Evolutionary conservation across 2,113 vertebrate species (phyloP).

Genomic region (Albula glossodonta): DNA sequence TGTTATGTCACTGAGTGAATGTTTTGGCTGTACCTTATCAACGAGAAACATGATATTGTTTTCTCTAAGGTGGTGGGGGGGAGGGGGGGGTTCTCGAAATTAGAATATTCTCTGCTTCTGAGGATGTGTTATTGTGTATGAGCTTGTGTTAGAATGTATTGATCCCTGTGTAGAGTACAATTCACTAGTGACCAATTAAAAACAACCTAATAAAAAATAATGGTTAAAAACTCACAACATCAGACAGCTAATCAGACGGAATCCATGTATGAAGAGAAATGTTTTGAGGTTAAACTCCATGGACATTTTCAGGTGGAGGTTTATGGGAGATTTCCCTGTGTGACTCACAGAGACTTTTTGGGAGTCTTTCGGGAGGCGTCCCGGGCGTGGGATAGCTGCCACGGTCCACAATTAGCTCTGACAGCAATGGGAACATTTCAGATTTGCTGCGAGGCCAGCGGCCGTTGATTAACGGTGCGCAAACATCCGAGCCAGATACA

Average conservation of each 20-base stretch:
- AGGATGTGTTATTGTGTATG: conserved; percentile 3
- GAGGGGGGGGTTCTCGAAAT: conserved; percentile 34
- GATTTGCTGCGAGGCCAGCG: conserved; percentile 27
- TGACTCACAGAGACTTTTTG: conserved; percentile 10
- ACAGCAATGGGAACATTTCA: conserved; percentile 26
- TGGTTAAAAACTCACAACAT: too few species aligned
- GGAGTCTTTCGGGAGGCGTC: not conserved
- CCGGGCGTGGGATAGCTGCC: not conserved
- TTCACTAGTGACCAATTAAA: too few species aligned
- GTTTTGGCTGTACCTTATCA: not conserved
- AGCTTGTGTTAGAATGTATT: too few species aligned
- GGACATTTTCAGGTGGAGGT: not conserved
- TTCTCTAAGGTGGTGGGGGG: conserved; percentile 8
- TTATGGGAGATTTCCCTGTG: not conserved
- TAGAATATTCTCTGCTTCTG: conserved; percentile 37
- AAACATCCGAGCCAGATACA: conserved; percentile 31
- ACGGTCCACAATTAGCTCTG: conserved; percentile 1
- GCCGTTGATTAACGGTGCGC: conserved; percentile 26
- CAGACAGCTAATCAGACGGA: too few species aligned
- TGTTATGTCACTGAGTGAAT: not conserved
- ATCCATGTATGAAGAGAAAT: too few species aligned
- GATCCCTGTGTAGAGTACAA: too few species aligned
- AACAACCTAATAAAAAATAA: too few species aligned
- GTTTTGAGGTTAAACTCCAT: too few species aligned
- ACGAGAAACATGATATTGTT: not conserved